phyloP scores from a whole-genome alignment of 2,888 invertebrate species.

The Himalopsyche kuldschensis region DNA sequence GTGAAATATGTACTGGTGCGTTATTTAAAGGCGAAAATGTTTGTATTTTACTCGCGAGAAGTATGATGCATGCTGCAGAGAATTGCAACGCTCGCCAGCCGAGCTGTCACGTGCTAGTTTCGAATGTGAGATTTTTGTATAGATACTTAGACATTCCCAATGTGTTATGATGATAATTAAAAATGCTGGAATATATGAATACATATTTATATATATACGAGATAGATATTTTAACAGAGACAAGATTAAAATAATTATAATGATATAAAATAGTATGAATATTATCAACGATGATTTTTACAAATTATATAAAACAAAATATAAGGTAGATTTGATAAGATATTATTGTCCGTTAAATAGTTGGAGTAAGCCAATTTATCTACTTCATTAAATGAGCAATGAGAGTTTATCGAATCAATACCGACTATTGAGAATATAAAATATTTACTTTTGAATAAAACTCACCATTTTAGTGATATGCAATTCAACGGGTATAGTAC shows the following conservation, averaged over 20 bases:
- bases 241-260: slow-evolving; percentile 13
- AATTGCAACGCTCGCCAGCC: not conserved
- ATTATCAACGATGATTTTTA: slow-evolving; percentile 35
- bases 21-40: not conserved
- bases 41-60: not conserved
- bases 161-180: slow-evolving; percentile 20
- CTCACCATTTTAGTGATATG: not conserved
- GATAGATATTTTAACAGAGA: slow-evolving; percentile 21
- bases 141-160: slow-evolving; percentile 40
- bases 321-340: slow-evolving; percentile 33
- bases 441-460: not conserved
- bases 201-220: slow-evolving; percentile 25
- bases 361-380: not conserved
- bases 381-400: not conserved
- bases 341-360: slow-evolving; percentile 10
- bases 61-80: not conserved
- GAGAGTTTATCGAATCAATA: not conserved
- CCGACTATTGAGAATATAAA: not conserved
- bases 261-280: slow-evolving; percentile 1
- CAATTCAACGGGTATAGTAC: not conserved
- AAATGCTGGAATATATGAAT: slow-evolving; percentile 24
- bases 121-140: slow-evolving; percentile 32
- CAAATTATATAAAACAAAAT: slow-evolving; percentile 28
- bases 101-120: slow-evolving; percentile 16
- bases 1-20: not conserved